Base-by-base conservation (phyloP, 2,888 invertebrate genomes). In the Parascotia fuliginaria region DNA sequence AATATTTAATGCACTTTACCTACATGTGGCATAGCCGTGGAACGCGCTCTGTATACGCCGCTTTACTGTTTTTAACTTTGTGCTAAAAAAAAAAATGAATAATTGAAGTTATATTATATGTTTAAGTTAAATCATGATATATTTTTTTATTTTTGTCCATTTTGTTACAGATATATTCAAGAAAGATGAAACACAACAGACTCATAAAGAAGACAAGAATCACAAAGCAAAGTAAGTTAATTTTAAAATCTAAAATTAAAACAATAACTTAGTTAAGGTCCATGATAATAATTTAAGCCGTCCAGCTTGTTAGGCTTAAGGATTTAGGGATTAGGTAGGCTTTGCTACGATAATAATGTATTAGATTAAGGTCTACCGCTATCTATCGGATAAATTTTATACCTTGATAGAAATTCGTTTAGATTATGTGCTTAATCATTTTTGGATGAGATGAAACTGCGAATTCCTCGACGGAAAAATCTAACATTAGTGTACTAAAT, bases 221-320 rank as follows among this genome's bases (percentile, higher is more conserved):
- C 22, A 7, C 9, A 40, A 43, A 34, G 13, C 34, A 14, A 40
- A n/a, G 49, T 49, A 43, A 49, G 39, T 49, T 11, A 3, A 29
- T 29, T 11, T 9, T 9, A n/a, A 27, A 27, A 9, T 27, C 27
- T 12, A 11, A 29, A 11, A 29, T 29, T 29, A 12, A 29, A 29
- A 11, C 29, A 11, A 11, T 29, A n/a, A n/a, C n/a, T 11, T 11
- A 6, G 29, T 29, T 29, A 11, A 29, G 12, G 29, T 29, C 14
- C 14, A 32, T 14, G 32, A 32, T 32, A 32, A 14, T 32, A 13
- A 9, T 14, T 14, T 32, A 32, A 32, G 13, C 32, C 32, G 9
- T 13, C 14, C 14, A 32, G 13, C 32, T 32, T 9, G 32, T 32
- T 32, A 14, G 9, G 32, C 13, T 32, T 32, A 32, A 9, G 9